These are phyloP conservation scores for Geopemphigus sp. DNA, from an alignment of 1,140 invertebrate genomes.

Conservation along the genomic window DNA sequence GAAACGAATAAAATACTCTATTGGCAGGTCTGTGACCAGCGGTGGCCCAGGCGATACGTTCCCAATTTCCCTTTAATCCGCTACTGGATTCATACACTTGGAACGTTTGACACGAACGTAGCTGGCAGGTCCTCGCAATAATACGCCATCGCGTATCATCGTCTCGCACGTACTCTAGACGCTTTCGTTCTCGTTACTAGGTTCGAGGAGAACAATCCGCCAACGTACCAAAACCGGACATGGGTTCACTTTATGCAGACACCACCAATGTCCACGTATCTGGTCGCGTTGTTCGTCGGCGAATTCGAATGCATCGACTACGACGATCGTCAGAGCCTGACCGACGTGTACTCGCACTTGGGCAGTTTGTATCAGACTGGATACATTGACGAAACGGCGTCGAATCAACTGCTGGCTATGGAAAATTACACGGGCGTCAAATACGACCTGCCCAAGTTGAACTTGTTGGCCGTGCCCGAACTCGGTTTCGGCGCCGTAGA, in stretches of 20 bases:
- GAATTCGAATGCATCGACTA: slow-evolving; percentile 59
- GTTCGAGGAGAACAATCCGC: neutral
- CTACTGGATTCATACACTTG: too few species aligned
- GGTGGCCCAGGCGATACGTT: too few species aligned
- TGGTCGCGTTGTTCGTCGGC: slow-evolving; percentile 69
- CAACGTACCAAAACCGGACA: neutral
- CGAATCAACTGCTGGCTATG: slow-evolving; percentile 54
- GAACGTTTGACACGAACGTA: too few species aligned
- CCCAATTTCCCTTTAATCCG: too few species aligned
- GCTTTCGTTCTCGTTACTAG: neutral
- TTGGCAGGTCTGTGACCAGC: too few species aligned
- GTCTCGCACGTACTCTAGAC: too few species aligned
- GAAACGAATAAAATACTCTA: too few species aligned
- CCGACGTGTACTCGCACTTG: neutral
- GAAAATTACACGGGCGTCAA: slow-evolving; percentile 51
- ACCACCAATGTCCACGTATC: slow-evolving; percentile 74
- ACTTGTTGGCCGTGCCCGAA: slow-evolving; percentile 90
- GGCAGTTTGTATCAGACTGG: slow-evolving; percentile 54
- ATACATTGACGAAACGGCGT: slow-evolving; percentile 56
- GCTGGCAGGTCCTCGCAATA: too few species aligned
- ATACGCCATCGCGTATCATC: too few species aligned
- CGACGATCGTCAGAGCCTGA: neutral
- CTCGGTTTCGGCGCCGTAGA: slow-evolving; percentile 94
- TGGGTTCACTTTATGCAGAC: slow-evolving; percentile 54
- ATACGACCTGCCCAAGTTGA: slow-evolving; percentile 58